A percentile compares a stretch with the other conserved stretches of the same genome.
phyloP scores from a whole-genome alignment of 2,888 invertebrate species.

The Saturnia japonica region DNA sequence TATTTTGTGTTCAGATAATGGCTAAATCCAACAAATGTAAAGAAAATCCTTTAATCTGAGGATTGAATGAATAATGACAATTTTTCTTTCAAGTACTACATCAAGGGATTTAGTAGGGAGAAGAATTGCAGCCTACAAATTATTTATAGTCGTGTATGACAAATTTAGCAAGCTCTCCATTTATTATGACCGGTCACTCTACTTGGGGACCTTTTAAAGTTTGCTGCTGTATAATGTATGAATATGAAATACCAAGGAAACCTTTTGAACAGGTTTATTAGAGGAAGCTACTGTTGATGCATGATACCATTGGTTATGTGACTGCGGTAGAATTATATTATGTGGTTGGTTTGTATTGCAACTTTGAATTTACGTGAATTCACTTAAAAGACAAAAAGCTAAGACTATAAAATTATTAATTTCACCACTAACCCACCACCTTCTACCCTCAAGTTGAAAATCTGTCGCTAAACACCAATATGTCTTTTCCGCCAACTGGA shows the following conservation, averaged over 20 bases:
- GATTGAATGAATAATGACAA: conserved; percentile 23
- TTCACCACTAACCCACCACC: too few relatives aligned
- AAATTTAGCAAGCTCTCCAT: conserved; percentile 5
- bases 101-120: conserved; percentile 25
- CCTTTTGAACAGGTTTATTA: conserved; percentile 16
- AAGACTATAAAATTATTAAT: too few relatives aligned
- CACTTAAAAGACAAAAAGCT: not conserved
- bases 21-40: conserved; percentile 9
- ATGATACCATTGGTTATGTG: conserved; percentile 14
- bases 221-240: conserved; percentile 1
- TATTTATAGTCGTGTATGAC: conserved; percentile 21
- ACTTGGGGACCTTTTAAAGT: not conserved
- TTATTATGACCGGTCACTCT: not conserved
- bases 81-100: conserved; percentile 26
- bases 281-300: conserved; percentile 11
- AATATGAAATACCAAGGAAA: conserved; percentile 13
- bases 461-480: too few relatives aligned
- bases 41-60: conserved; percentile 18
- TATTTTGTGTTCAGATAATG: not conserved
- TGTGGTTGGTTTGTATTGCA: not conserved
- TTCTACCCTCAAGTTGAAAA: too few relatives aligned
- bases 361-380: not conserved
- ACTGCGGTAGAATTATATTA: conserved; percentile 5
- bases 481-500: too few relatives aligned
- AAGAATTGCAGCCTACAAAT: conserved; percentile 25